Evolutionary conservation across 1,140 invertebrate species (phyloP).

Genomic region (Scaptomyza pallida): DNA sequence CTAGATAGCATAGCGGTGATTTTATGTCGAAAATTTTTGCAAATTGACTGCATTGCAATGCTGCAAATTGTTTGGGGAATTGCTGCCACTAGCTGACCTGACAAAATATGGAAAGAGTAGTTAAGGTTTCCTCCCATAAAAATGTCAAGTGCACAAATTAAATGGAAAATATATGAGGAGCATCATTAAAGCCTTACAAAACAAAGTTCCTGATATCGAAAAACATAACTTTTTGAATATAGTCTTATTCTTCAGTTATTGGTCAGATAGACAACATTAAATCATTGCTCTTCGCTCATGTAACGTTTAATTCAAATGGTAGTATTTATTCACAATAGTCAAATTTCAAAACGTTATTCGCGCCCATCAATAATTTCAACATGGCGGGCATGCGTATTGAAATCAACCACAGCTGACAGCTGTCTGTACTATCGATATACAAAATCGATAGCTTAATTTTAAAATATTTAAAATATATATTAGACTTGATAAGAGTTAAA

Average conservation of each 20-base stretch:
- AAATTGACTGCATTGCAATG: conserved; percentile 50
- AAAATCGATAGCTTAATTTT: conserved; percentile 15
- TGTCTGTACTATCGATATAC: conserved; percentile 29
- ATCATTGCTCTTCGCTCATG: too few species aligned
- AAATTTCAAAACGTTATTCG: background rate
- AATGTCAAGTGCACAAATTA: background rate
- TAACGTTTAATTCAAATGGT: background rate
- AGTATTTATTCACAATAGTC: conserved; percentile 24
- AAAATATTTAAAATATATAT: conserved; percentile 1
- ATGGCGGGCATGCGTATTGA: conserved; percentile 12
- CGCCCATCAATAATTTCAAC: conserved; percentile 2
- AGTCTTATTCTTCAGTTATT: too few species aligned
- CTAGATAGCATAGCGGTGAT: conserved; percentile 25
- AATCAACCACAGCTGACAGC: conserved; percentile 15
- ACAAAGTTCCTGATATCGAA: too few species aligned
- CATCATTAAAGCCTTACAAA: too few species aligned
- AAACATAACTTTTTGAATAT: background rate
- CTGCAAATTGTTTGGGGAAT: conserved; percentile 26
- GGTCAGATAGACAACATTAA: too few species aligned
- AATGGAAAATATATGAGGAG: background rate
- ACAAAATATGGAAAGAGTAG: background rate
- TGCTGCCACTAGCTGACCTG: conserved; percentile 16
- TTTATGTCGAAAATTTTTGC: conserved; percentile 34
- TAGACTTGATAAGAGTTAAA: too few species aligned
- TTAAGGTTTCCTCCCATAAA: background rate